Evolutionary conservation across 1,140 invertebrate species (phyloP), one percentile per base, ranked within the genome.

Genomic region (Zaprionus capensis): DNA sequence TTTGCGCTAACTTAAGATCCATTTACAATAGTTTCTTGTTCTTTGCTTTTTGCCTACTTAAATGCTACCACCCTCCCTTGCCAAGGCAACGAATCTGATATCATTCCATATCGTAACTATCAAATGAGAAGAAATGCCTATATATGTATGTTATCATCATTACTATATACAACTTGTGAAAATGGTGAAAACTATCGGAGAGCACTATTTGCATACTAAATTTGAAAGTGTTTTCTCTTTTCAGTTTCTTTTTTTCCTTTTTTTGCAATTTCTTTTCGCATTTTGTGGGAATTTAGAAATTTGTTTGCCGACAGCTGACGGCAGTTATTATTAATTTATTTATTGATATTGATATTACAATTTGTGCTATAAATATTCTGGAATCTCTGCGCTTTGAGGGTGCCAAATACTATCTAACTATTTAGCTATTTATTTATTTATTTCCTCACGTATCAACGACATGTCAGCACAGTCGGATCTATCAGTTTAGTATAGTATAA

Each of bases 371-470:
- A 66, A 65, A 65, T 65, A 67, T 80, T 72, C 76, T 76, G 68
- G 66, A 84, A 73, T 84, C 71, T 75, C 73, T 77, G 83, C 31
- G 67, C 62, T 81, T 51, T 28, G 26, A 34, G 15, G 15, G 36
- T 65, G 36, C 62, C n/a, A 72, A 67, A 76, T 56, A 26, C 22
- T 51, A 44, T 34, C 62, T 77, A 78, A 61, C 34, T 70, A 44
- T 70, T 57, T 64, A 78, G 68, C 80, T 83, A 81, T 88, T 70
- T 81, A 90, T 79, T 84, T 74, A 84, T 85, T 71, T 77, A 44
- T 59, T 51, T 51, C 22, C 22, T 51, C 46, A 24, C 46, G 20
- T 51, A 69, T 80, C 78, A 69, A 77, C 64, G 64, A 69, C 70
- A 77, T 34, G 78, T 80, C 70, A 76, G 63, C 73, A 57, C 58